Conservation (phyloP, 1,140 invertebrate species). For the Drosophila mojavensis region DNA sequence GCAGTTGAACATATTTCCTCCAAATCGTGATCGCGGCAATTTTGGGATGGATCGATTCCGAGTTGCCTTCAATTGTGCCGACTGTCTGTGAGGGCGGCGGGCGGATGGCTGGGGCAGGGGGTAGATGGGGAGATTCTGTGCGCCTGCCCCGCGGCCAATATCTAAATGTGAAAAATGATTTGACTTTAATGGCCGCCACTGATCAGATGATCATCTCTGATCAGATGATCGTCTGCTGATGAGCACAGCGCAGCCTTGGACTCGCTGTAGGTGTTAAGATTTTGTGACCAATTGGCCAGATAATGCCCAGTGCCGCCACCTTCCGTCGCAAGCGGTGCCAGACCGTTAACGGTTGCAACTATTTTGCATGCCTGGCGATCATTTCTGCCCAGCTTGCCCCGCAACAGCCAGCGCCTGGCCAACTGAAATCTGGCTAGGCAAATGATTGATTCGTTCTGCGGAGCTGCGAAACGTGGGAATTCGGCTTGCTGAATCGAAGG, state of each 20-base stretch:
- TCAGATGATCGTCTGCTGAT: constrained; percentile 35
- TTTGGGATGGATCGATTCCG: constrained; percentile 55
- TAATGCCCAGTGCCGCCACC: constrained; percentile 27
- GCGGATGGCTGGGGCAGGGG: background rate
- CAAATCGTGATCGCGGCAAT: constrained; percentile 77
- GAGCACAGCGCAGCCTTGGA: constrained; percentile 45
- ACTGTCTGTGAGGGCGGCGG: constrained; percentile 14
- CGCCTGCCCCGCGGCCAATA: constrained; percentile 49
- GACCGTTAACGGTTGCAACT: constrained; percentile 58
- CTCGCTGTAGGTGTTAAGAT: constrained; percentile 70
- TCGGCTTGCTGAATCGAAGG: constrained; percentile 59
- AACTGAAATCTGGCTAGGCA: constrained; percentile 50
- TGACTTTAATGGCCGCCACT: constrained; percentile 84
- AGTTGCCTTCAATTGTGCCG: constrained; percentile 76
- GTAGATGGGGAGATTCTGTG: constrained; percentile 5
- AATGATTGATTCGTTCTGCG: constrained; percentile 75
- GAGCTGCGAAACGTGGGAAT: constrained; percentile 72
- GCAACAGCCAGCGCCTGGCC: too few relatives aligned
- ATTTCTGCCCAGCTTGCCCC: too few relatives aligned
- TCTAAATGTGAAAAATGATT: constrained; percentile 84
- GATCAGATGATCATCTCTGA: constrained; percentile 61
- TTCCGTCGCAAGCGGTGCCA: background rate
- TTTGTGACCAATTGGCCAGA: constrained; percentile 75
- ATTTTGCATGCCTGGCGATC: constrained; percentile 52
- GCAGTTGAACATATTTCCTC: constrained; percentile 62